phyloP scores from a whole-genome alignment of 2,113 vertebrate genomes.

The Nyctereutes procyonoides region DNA sequence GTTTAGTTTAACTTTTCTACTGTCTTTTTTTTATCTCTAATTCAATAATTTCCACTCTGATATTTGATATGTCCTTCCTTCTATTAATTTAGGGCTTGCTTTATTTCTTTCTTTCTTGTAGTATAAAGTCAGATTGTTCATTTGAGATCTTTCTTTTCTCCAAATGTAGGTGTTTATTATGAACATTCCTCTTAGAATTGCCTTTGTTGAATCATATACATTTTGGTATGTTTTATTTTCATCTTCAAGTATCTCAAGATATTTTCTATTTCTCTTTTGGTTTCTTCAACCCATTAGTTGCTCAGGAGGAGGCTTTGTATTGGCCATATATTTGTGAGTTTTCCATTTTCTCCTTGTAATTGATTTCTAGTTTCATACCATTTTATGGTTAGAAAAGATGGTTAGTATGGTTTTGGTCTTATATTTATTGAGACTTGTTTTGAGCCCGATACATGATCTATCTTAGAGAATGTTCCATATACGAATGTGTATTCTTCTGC shows the following conservation, averaged over 20 bases:
- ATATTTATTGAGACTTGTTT: neutral
- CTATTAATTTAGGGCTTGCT: neutral
- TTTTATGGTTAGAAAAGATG: neutral
- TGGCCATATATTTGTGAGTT: neutral
- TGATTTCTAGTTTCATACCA: neutral
- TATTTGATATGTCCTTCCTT: neutral
- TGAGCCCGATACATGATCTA: neutral
- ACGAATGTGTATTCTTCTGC: neutral
- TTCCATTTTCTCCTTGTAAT: neutral
- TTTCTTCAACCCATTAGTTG: neutral
- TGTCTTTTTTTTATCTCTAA: neutral
- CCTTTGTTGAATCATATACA: neutral
- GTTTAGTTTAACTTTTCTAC: neutral
- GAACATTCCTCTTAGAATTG: neutral
- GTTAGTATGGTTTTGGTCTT: neutral
- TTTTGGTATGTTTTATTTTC: neutral
- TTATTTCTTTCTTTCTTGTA: neutral
- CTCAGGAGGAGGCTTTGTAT: neutral
- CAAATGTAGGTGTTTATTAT: neutral
- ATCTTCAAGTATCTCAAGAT: neutral
- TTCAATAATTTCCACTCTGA: neutral
- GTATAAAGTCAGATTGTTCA: neutral
- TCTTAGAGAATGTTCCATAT: neutral
- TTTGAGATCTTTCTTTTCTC: neutral
- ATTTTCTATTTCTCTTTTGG: neutral